Percentiles rank a stretch among this genome's conserved stretches.
Conservation (phyloP, 2,797 vertebrate species). For the Lepidocolaptes lacrymiger region DNA sequence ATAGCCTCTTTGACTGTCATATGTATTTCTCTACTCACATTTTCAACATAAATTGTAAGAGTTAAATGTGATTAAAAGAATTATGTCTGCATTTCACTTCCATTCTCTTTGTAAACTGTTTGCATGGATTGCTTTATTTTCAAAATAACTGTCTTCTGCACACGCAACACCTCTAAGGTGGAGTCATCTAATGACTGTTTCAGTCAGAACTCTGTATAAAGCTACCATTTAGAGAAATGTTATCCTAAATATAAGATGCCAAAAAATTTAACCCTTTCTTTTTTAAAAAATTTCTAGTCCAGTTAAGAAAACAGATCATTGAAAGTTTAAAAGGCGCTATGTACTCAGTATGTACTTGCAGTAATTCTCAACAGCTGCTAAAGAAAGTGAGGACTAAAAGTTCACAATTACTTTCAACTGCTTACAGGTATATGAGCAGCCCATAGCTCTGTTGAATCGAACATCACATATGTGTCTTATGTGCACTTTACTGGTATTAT, state of each 20-base stretch:
- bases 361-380: background rate
- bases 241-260: background rate
- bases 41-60: background rate
- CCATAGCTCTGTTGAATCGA: background rate
- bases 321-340: background rate
- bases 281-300: background rate
- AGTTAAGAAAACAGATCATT: background rate
- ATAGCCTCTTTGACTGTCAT: background rate
- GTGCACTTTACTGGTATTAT: background rate
- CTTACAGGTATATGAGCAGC: background rate
- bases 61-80: background rate
- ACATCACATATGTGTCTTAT: background rate
- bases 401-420: background rate
- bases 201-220: background rate
- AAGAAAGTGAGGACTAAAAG: background rate
- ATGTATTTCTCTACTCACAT: background rate
- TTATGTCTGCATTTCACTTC: background rate
- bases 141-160: background rate
- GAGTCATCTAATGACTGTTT: background rate
- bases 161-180: too few relatives aligned
- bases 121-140: background rate
- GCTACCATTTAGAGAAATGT: background rate
- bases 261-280: background rate
- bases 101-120: background rate
- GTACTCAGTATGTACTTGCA: background rate